Base-by-base conservation (phyloP, 1,140 invertebrate species). In the Pseudachorutes palmiensis region DNA sequence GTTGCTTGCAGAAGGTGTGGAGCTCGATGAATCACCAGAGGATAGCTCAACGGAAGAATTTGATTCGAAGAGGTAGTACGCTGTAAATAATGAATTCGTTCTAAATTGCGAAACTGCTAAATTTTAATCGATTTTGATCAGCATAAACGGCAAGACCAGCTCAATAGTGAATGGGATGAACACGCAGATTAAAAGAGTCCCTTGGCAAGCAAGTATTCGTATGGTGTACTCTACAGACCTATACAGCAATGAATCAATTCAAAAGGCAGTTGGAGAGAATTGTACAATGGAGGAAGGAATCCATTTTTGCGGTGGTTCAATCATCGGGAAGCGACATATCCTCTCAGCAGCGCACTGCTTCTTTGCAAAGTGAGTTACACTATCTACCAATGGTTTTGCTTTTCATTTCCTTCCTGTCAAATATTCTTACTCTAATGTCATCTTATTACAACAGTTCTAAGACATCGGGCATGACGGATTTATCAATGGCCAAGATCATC, bases 281-380 rank as follows among this genome's bases (percentile, higher is more conserved):
- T 36, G 32, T 24, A 61, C 24, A 9, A 9, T 26, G 9, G 31
- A 24, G 32, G 60, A 59, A 60, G 60, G 28, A 29, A 5, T 22
- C 32, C 59, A 68, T 28, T 68, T 68, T 58, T 80, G 79, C 57
- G 78, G 78, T 2, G 79, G 77, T 12, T 65, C 76, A 0, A 68
- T 80, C 22, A 76, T 80, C 51, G 65, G 67, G 1, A 36, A 74
- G 0, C 72, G 74, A 55, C 75, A 73, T 58, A 75, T 79, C 2
- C 67, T 80, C 0, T 73, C 75, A 22, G 82, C 82, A 12, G 78
- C 79, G 32, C 77, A 83, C 73, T 81, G 82, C 49, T 68, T 68
- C 48, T 68, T 58, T 63, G 67, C 61, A 60, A 30, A 9, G 59
- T 61, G 12, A 9, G 55, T 9, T 9, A 5, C 28, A 29, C 55